phyloP scores from a whole-genome alignment of 2,113 vertebrate species.

The Alces alces region DNA sequence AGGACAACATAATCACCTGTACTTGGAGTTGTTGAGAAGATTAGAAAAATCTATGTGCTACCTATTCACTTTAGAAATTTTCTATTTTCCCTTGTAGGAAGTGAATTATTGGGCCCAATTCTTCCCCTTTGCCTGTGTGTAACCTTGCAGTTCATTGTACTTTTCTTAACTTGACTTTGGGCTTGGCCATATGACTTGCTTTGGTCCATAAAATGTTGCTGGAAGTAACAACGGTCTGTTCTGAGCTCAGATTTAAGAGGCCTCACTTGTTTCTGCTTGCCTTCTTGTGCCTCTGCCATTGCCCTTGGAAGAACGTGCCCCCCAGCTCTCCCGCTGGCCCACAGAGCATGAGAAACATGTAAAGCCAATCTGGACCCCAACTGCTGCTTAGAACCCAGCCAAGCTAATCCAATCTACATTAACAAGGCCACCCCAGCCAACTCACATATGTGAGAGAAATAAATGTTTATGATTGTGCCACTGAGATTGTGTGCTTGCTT shows the following conservation, averaged over 20 bases:
- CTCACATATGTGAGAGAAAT: not conserved
- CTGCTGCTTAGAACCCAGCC: not conserved
- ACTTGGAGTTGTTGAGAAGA: not conserved
- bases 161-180: not conserved
- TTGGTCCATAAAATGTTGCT: not conserved
- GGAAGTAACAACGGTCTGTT: not conserved
- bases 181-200: not conserved
- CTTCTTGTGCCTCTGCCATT: not conserved
- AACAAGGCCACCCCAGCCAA: not conserved
- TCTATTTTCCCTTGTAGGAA: not conserved
- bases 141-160: not conserved
- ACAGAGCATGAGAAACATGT: not conserved
- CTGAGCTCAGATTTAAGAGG: not conserved
- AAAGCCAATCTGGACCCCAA: not conserved
- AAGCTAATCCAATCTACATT: not conserved
- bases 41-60: not conserved
- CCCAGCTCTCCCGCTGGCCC: not conserved
- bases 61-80: not conserved
- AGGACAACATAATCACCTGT: not conserved
- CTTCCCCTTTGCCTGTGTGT: not conserved
- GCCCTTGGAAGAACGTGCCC: not conserved
- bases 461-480: not conserved
- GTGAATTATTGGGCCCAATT: not conserved
- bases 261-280: not conserved
- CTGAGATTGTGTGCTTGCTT: not conserved